These are phyloP conservation scores for Danaus chrysippus DNA, from an alignment of 2,888 invertebrate genomes.

Conservation along the genomic window DNA sequence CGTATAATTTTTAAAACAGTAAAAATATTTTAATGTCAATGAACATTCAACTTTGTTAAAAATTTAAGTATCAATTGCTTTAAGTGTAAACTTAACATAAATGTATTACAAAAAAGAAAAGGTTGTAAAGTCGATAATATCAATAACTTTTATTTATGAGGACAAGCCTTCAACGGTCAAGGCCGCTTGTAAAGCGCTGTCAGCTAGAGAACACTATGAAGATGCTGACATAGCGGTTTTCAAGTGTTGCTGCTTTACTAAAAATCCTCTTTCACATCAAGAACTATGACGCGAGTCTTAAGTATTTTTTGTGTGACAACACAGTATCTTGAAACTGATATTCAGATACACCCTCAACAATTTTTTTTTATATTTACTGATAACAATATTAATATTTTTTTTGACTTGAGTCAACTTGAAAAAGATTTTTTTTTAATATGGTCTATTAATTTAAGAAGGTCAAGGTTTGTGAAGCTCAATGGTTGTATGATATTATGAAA, in stretches of 20 bases:
- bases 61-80: too few species aligned
- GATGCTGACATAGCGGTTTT: slow-evolving; percentile 23
- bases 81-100: too few species aligned
- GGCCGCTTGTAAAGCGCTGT: slow-evolving; percentile 24
- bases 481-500: too few species aligned
- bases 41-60: too few species aligned
- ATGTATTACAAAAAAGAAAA: too few species aligned
- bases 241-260: slow-evolving; percentile 19
- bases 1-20: too few species aligned
- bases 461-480: too few species aligned
- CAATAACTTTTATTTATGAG: slow-evolving; percentile 1
- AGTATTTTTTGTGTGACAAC: slow-evolving; percentile 20
- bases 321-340: slow-evolving; percentile 10
- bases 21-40: too few species aligned
- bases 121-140: slow-evolving; percentile 13
- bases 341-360: slow-evolving; percentile 11
- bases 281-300: slow-evolving; percentile 13
- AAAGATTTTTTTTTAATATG: too few species aligned
- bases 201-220: slow-evolving; percentile 18
- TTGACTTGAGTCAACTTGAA: too few species aligned
- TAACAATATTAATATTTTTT: too few species aligned
- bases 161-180: slow-evolving; percentile 23
- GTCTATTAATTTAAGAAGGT: too few species aligned
- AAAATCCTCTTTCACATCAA: slow-evolving; percentile 17
- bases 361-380: background rate